These are phyloP conservation scores for Anolis sagrei DNA, from an alignment of 2,113 vertebrate genomes.

Conservation along the genomic window DNA sequence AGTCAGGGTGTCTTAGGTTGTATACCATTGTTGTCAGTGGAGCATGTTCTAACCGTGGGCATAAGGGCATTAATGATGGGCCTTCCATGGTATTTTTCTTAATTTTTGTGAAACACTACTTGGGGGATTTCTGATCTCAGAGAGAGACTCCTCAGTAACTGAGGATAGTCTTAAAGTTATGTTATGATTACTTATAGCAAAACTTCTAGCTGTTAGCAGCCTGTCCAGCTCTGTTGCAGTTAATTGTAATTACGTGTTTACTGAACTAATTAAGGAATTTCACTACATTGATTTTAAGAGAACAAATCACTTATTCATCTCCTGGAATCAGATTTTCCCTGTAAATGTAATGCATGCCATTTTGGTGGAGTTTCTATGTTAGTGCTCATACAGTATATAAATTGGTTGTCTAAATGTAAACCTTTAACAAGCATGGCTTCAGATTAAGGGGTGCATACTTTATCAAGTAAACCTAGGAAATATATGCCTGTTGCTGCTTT, in stretches of 20 bases:
- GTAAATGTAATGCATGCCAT: constrained; percentile 60
- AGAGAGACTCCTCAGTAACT: constrained; percentile 66
- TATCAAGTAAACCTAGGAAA: constrained; percentile 56
- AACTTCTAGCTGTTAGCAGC: constrained; percentile 62
- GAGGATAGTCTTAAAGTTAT: constrained; percentile 74
- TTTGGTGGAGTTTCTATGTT: constrained; percentile 56
- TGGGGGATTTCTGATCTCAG: constrained; percentile 71
- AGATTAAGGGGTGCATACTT: constrained; percentile 44
- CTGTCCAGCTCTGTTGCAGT: constrained; percentile 67
- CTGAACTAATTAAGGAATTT: constrained; percentile 79
- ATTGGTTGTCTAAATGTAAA: constrained; percentile 56
- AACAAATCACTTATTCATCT: constrained; percentile 43
- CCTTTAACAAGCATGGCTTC: constrained; percentile 69
- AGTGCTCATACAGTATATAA: constrained; percentile 55
- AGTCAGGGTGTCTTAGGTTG: constrained; percentile 62
- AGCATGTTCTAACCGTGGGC: constrained; percentile 52
- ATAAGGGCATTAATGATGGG: constrained; percentile 62
- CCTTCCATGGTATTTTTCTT: constrained; percentile 69
- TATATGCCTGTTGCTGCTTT: constrained; percentile 60
- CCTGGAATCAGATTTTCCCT: constrained; percentile 58
- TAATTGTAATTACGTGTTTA: constrained; percentile 55
- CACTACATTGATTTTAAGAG: constrained; percentile 77
- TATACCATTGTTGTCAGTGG: constrained; percentile 62
- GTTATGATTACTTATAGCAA: constrained; percentile 71
- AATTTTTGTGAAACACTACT: constrained; percentile 81